Evolutionary conservation across 2,888 invertebrate genomes (phyloP).

Genomic region (Nezara viridula): DNA sequence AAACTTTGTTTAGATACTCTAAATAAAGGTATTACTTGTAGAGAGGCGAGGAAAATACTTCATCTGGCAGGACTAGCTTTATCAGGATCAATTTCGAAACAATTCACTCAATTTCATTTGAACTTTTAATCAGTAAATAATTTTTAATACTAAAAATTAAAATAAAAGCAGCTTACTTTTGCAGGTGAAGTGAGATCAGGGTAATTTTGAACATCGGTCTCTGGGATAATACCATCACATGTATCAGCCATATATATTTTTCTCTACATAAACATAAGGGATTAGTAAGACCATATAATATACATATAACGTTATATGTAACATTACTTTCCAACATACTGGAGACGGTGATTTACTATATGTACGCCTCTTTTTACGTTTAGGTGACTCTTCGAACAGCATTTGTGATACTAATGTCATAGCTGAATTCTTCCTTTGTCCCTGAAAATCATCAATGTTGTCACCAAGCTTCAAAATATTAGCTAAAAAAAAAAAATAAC

Average conservation of each 20-base stretch:
- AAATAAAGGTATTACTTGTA: no score
- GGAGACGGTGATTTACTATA: not conserved
- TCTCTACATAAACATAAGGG: not conserved
- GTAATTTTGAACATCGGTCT: not conserved
- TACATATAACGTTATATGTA: not conserved
- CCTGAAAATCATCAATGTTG: conserved; percentile 54
- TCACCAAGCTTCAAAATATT: conserved; percentile 61
- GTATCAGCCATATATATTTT: not conserved
- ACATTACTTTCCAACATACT: not conserved
- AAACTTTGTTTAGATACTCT: no score
- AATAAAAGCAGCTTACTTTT: conserved; percentile 6
- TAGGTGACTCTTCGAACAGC: conserved; percentile 58
- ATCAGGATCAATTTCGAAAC: no score
- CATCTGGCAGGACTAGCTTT: no score
- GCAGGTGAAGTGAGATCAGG: not conserved
- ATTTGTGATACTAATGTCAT: conserved; percentile 62
- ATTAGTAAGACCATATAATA: not conserved
- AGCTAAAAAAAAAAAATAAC: conserved; percentile 56
- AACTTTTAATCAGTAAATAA: no score
- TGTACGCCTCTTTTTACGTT: conserved; percentile 50
- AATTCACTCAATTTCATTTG: no score
- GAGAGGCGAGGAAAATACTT: no score
- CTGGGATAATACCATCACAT: not conserved
- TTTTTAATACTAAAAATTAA: not conserved
- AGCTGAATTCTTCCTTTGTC: conserved; percentile 56